Conservation (phyloP, 1,140 invertebrate species). For the Pseudomyrmex sp. region DNA sequence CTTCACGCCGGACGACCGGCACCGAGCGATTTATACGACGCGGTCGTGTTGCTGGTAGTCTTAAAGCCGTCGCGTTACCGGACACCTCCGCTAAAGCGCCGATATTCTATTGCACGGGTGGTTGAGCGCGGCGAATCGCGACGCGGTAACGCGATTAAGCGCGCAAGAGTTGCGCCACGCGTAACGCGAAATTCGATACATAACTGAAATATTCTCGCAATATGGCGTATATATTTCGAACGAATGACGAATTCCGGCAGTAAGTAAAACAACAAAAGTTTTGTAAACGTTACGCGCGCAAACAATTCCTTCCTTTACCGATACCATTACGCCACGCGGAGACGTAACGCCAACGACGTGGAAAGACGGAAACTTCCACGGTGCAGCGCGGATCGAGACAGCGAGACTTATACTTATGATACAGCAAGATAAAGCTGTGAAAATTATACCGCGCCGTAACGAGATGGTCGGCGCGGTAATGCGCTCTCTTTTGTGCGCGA, state of each 20-base stretch:
- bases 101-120: conserved; percentile 42
- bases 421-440: conserved; percentile 29
- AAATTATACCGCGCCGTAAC: conserved; percentile 41
- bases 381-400: conserved; percentile 27
- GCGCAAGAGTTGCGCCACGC: conserved; percentile 28
- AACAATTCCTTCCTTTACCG: neutral
- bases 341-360: conserved; percentile 39
- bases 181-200: conserved; percentile 51
- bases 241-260: neutral
- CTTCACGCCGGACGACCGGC: conserved; percentile 24
- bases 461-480: conserved; percentile 1
- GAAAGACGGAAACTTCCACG: conserved; percentile 53
- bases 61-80: conserved; percentile 55
- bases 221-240: neutral
- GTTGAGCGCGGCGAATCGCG: conserved; percentile 43
- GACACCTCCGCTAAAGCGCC: conserved; percentile 34
- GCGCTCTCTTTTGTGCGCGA: neutral
- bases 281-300: neutral
- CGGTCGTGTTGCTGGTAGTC: conserved; percentile 33
- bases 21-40: conserved; percentile 51
- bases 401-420: conserved; percentile 22
- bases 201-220: neutral
- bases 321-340: conserved; percentile 16
- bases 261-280: too few species aligned
- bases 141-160: conserved; percentile 39